phyloP scores from a whole-genome alignment of 2,113 vertebrate genomes.

The Pteruthius melanotis region DNA sequence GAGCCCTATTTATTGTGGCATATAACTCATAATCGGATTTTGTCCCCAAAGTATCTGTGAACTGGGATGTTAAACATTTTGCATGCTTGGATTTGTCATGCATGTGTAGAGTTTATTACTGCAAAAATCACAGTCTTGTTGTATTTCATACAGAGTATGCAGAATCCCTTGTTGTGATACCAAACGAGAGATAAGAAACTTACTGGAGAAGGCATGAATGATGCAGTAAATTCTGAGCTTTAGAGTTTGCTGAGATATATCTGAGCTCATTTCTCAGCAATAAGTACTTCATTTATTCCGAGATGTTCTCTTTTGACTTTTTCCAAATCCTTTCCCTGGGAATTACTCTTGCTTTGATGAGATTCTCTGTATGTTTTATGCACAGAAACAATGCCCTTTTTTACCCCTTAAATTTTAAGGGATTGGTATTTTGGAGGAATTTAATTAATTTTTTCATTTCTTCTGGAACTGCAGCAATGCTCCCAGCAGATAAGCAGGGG shows the following conservation, averaged over 20 bases:
- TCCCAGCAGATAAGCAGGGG: conserved; percentile 14
- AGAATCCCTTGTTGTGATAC: conserved; percentile 72
- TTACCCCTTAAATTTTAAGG: neutral
- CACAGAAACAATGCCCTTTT: neutral
- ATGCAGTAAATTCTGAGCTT: conserved; percentile 72
- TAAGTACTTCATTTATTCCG: conserved; percentile 71
- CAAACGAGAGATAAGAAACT: conserved; percentile 72
- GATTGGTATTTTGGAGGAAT: neutral
- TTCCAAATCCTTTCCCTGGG: conserved; percentile 32
- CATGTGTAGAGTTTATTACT: conserved; percentile 76
- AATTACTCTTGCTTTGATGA: conserved; percentile 18
- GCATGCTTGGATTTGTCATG: conserved; percentile 80
- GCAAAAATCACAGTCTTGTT: conserved; percentile 65
- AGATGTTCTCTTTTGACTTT: conserved; percentile 51
- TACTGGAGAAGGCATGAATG: conserved; percentile 56
- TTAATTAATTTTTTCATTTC: conserved; percentile 6
- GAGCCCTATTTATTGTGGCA: conserved; percentile 80
- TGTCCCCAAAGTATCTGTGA: conserved; percentile 77
- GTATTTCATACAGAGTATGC: conserved; percentile 76
- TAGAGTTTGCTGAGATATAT: conserved; percentile 62
- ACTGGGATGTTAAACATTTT: conserved; percentile 79
- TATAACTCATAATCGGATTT: conserved; percentile 82
- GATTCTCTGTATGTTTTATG: conserved; percentile 4
- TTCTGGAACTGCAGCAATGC: neutral
- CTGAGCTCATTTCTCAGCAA: conserved; percentile 72